Evolutionary conservation across 2,113 vertebrate genomes (phyloP).

Genomic region (Antennarius striatus): DNA sequence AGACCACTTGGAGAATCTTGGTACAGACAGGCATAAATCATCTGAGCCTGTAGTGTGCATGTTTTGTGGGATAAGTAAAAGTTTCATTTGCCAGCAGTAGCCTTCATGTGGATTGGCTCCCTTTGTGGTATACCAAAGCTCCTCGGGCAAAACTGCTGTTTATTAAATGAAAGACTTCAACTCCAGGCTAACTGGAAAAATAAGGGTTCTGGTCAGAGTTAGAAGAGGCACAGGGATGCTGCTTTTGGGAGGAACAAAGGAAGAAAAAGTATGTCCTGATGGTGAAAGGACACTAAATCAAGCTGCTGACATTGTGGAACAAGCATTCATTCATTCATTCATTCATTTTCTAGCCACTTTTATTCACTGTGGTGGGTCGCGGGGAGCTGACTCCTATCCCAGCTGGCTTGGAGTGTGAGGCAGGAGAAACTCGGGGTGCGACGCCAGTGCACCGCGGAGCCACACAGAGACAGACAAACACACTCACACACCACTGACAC

Average conservation of each 20-base stretch:
- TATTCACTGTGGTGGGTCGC: too few relatives aligned
- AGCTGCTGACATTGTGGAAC: too few relatives aligned
- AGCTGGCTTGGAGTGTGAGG: too few relatives aligned
- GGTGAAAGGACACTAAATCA: too few relatives aligned
- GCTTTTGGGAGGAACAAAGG: background rate
- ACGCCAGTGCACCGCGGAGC: too few relatives aligned
- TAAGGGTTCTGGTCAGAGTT: slow-evolving; percentile 42
- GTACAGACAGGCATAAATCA: slow-evolving; percentile 25
- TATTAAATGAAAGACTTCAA: slow-evolving; percentile 67
- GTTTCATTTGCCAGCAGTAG: slow-evolving; percentile 28
- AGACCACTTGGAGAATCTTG: too few relatives aligned
- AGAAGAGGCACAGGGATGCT: background rate
- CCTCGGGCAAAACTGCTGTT: slow-evolving; percentile 31
- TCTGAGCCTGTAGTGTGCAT: slow-evolving; percentile 15
- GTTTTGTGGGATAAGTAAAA: slow-evolving; percentile 62
- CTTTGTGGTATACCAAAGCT: slow-evolving; percentile 31
- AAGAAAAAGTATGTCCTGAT: slow-evolving; percentile 12
- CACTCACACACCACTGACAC: too few relatives aligned
- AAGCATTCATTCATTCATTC: too few relatives aligned
- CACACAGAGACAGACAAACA: too few relatives aligned
- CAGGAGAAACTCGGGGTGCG: too few relatives aligned
- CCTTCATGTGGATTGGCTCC: slow-evolving; percentile 48
- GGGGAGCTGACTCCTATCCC: too few relatives aligned
- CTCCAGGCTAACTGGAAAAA: slow-evolving; percentile 64
- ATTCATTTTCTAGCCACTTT: too few relatives aligned